Evolutionary conservation across 2,797 vertebrate species (phyloP).

Genomic region (Peromyscus melanophrys): DNA sequence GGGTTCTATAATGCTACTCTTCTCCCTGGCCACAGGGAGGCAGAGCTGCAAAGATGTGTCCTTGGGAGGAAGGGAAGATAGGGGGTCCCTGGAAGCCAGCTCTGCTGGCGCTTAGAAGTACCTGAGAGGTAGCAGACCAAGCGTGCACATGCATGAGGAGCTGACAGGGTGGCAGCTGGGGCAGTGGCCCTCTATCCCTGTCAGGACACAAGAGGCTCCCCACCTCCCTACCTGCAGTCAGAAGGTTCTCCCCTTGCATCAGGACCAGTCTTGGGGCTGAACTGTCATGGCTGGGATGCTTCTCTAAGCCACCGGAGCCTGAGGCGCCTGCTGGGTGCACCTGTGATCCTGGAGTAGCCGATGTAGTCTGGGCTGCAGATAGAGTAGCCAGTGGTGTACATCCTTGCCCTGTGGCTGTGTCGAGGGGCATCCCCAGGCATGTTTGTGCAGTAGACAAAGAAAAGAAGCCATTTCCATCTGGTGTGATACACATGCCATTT

Average conservation of each 20-base stretch:
- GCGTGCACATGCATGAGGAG: background rate
- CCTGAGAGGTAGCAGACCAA: background rate
- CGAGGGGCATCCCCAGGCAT: rapidly evolving
- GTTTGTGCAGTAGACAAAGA: background rate
- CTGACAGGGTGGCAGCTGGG: too few species aligned
- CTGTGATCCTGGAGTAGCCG: background rate
- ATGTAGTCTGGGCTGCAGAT: rapidly evolving
- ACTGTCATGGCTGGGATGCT: background rate
- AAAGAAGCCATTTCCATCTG: background rate
- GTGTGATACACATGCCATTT: rapidly evolving
- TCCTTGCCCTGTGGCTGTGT: rapidly evolving
- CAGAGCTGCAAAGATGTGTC: background rate
- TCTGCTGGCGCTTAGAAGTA: background rate
- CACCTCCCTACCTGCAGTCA: background rate
- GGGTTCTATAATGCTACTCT: too few species aligned
- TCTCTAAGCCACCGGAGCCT: background rate
- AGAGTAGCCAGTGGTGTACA: rapidly evolving
- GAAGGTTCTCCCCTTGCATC: background rate
- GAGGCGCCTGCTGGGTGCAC: too few species aligned
- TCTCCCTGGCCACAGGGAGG: rapidly evolving
- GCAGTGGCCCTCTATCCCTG: background rate
- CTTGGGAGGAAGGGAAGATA: background rate
- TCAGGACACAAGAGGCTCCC: rapidly evolving
- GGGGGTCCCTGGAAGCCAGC: background rate
- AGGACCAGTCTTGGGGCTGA: background rate